Evolutionary conservation across 1,140 invertebrate genomes (phyloP), one percentile per base, ranked within the genome.

Genomic region (Apis florea): DNA sequence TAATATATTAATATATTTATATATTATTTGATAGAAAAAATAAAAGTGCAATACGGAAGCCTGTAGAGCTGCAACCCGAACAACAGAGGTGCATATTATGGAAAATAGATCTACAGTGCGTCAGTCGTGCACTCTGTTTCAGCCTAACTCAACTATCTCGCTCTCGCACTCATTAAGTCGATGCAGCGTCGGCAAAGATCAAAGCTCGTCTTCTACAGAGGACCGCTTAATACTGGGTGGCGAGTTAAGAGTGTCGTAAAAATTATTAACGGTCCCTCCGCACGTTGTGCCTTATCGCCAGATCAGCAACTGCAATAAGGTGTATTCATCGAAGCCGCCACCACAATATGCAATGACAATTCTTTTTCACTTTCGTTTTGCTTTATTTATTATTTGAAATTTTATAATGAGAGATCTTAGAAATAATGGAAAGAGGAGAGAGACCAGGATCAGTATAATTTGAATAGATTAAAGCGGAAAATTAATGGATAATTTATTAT

Each of bases 161-260:
- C 78, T 86, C 87, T 71, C 83, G 87, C 85, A 85, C 83, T 90
- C 88, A 90, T 90, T 89, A 90, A 88, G 87, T 81, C 83, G 86
- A 90, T 90, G 89, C 85, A 81, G 73, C 85, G 91, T 90, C 92
- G 92, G 92, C 90, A 67, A 92, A 92, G 91, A 92, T 92, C 91
- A 92, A 92, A 92, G 91, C 89, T 79, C 80, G 82, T 89, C 89
- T 91, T 88, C 85, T 89, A 89, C 87, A 87, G 89, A 88, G 88
- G 90, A 90, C 88, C 90, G 90, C 90, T 90, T 92, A 92, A 92
- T 92, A 92, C 90, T 91, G 91, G 90, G 91, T 92, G 92, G 91
- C 90, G 91, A 92, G 92, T 88, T 89, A 91, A 92, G 90, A 92
- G 89, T 92, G 91, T 92, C 89, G 91, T 92, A 90, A 92, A 91